These are phyloP conservation scores for Chlamydotis undulata DNA, from an alignment of 2,113 vertebrate species.

Conservation along the genomic window DNA sequence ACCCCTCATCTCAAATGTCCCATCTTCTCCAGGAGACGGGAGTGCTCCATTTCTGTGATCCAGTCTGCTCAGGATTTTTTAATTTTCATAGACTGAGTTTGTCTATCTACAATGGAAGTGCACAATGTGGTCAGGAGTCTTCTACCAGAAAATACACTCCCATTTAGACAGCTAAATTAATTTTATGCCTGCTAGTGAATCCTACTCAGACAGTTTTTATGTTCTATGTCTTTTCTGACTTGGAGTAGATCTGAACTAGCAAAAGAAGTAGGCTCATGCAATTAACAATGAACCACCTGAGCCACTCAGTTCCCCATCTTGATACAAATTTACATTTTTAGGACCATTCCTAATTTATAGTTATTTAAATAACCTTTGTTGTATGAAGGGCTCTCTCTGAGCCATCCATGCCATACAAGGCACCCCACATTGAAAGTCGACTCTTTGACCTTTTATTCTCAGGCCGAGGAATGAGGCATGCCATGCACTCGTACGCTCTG, in stretches of 20 bases:
- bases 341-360: not conserved
- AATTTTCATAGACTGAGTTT: not conserved
- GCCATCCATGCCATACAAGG: not conserved
- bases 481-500: not conserved
- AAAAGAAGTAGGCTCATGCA: not conserved
- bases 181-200: not conserved
- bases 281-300: constrained; percentile 28
- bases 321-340: not conserved
- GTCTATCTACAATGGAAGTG: not conserved
- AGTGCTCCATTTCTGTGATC: not conserved
- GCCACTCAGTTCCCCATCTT: not conserved
- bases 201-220: not conserved
- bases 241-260: not conserved
- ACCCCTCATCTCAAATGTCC: not conserved
- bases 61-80: not conserved
- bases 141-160: not conserved
- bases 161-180: not conserved
- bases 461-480: constrained; percentile 16
- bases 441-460: constrained; percentile 58
- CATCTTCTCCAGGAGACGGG: not conserved
- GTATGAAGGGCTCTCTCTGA: not conserved
- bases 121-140: not conserved
- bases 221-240: not conserved
- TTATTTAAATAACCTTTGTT: constrained; percentile 51
- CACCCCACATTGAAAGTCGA: constrained; percentile 8